Base-by-base conservation (phyloP, 2,888 invertebrate genomes). In the Neelides folsomi region DNA sequence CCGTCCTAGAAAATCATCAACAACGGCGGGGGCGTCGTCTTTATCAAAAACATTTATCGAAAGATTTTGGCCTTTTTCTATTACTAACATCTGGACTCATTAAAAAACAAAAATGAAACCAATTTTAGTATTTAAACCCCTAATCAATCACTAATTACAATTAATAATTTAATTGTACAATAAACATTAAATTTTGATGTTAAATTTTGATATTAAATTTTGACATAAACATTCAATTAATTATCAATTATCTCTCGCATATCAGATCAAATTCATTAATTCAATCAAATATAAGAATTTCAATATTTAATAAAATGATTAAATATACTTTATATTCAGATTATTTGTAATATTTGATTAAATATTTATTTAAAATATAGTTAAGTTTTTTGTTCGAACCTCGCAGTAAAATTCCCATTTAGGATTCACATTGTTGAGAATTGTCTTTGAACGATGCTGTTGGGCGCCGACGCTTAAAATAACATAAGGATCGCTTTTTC, bases 331-430 rank as follows among this genome's bases (percentile, higher is more conserved):
- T n/a, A n/a, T n/a, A n/a, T n/a, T n/a, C n/a, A n/a, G 40, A 13
- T 40, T 9, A 13, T 40, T 36, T 36, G 36, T 8, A 41, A 9
- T 41, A 41, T 41, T 41, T 13, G 9, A 36, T 12, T 10, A 36
- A 36, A 36, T 36, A 12, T 9, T 10, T 10, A 36, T 36, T 9
- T 18, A 16, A 43, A 35, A 47, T 38, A 39, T 12, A 20, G 19
- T 20, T 15, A 74, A 71, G 75, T n/a, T n/a, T n/a, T n/a, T n/a
- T n/a, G n/a, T n/a, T n/a, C n/a, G n/a, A n/a, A 94, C 93, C 88
- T 98, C 97, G 70, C 94, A 97, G 81, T 88, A 90, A 72, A 77
- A 92, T 72, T 97, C 90, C 95, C 97, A 98, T 64, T 86, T 85
- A 5, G 98, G 98, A 75, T 90, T 86, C 27, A 97, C 79, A 59